Percentiles rank a stretch among this genome's conserved stretches.
These are phyloP conservation scores for Stomorhina lunata DNA, from an alignment of 2,888 invertebrate genomes.

Conservation along the genomic window DNA sequence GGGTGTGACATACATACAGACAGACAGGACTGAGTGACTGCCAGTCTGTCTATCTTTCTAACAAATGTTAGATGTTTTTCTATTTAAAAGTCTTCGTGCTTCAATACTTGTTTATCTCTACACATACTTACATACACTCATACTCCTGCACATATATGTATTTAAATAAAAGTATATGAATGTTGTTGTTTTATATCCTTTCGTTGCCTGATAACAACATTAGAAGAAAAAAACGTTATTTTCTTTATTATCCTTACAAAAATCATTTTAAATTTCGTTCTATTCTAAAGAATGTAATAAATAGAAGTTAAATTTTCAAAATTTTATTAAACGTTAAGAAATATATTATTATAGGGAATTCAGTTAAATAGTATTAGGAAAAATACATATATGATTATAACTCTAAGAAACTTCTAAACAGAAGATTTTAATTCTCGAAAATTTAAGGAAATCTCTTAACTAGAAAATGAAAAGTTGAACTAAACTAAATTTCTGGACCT, in stretches of 20 bases:
- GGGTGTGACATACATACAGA: too few species aligned
- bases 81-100: not conserved
- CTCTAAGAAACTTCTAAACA: too few species aligned
- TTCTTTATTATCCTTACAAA: slow-evolving; percentile 76
- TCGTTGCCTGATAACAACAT: slow-evolving; percentile 76
- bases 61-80: not conserved
- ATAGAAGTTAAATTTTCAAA: not conserved
- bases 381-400: too few species aligned
- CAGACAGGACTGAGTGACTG: too few species aligned
- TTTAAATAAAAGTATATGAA: slow-evolving; percentile 60
- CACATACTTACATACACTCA: not conserved
- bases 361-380: not conserved
- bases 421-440: too few species aligned
- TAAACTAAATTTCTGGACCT: too few species aligned
- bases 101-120: not conserved
- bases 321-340: not conserved
- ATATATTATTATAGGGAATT: slow-evolving; percentile 11
- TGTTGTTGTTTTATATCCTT: slow-evolving; percentile 72
- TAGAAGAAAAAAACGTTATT: slow-evolving; percentile 33
- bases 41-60: not conserved
- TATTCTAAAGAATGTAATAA: not conserved
- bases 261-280: slow-evolving; percentile 52
- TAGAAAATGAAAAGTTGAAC: too few species aligned
- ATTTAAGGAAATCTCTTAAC: too few species aligned
- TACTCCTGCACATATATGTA: slow-evolving; percentile 29